Percentiles rank a stretch among this genome's conserved stretches.
phyloP scores from a whole-genome alignment of 2,797 vertebrate species.

The Neopelma chrysocephalum region DNA sequence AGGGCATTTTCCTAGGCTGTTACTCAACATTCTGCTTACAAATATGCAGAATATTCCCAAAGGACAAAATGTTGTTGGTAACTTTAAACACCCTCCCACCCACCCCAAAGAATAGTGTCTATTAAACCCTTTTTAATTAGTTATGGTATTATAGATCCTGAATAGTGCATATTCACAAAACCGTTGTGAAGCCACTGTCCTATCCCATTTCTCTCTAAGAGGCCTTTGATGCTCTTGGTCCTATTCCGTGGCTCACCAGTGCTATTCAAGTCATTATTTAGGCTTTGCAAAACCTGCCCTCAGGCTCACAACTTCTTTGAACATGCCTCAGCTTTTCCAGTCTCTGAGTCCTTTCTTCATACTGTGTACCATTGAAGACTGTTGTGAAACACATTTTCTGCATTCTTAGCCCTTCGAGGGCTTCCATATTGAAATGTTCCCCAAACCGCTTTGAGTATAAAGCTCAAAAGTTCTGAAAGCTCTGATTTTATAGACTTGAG shows the following conservation, averaged over 20 bases:
- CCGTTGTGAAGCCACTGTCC: not conserved
- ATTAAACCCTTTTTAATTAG: constrained; percentile 37
- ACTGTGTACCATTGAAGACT: constrained; percentile 35
- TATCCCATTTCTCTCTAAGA: constrained; percentile 23
- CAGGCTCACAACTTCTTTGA: constrained; percentile 50
- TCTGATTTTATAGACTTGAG: constrained; percentile 10
- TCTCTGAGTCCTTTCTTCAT: constrained; percentile 35
- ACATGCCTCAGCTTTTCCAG: constrained; percentile 61
- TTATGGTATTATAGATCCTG: constrained; percentile 23
- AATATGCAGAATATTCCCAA: constrained; percentile 25
- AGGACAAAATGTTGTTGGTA: constrained; percentile 20
- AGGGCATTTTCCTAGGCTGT: constrained; percentile 60
- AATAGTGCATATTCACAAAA: not conserved
- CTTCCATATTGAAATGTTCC: constrained; percentile 60
- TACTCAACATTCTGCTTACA: constrained; percentile 38
- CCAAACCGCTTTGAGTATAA: not conserved
- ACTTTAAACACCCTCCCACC: not conserved
- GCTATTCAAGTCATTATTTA: constrained; percentile 52
- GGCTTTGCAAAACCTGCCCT: constrained; percentile 60
- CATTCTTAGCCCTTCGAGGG: constrained; percentile 37
- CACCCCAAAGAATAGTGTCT: not conserved
- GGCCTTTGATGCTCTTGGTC: constrained; percentile 50
- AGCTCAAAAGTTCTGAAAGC: constrained; percentile 22
- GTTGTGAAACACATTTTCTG: constrained; percentile 63
- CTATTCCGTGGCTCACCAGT: constrained; percentile 42